Percentiles rank a stretch among this genome's conserved stretches.
These are phyloP conservation scores for Lanistes nyassanus DNA, from an alignment of 1,140 invertebrate genomes.

Conservation along the genomic window DNA sequence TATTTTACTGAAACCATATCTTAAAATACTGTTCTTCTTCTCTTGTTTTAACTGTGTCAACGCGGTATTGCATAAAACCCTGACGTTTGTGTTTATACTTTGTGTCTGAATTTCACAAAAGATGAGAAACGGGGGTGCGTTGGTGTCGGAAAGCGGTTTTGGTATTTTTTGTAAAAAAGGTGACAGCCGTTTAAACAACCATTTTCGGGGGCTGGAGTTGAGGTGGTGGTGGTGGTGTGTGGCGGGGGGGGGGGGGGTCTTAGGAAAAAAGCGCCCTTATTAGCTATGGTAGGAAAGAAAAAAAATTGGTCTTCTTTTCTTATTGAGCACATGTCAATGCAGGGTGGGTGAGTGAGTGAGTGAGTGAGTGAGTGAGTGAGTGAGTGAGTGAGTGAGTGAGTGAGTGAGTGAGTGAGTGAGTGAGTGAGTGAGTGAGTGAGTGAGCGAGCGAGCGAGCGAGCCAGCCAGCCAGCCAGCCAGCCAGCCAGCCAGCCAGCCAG, in stretches of 20 bases:
- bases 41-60: no score
- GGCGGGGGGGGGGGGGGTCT: conserved; percentile 5
- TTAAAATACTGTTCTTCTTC: no score
- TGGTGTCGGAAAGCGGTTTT: no score
- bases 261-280: no score
- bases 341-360: neutral
- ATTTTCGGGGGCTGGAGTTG: neutral
- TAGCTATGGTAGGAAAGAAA: no score
- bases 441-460: no score
- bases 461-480: neutral
- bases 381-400: conserved; percentile 4
- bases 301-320: conserved; percentile 1
- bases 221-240: neutral
- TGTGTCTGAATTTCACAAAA: no score
- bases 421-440: conserved; percentile 1
- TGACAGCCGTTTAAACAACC: neutral
- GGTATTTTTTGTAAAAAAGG: neutral
- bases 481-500: neutral
- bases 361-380: conserved; percentile 4
- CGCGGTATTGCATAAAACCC: no score
- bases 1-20: no score
- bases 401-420: conserved; percentile 7
- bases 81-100: no score
- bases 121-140: no score
- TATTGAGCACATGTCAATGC: neutral